Conservation (phyloP, 2,888 invertebrate species). For the Microplitis manilae region DNA sequence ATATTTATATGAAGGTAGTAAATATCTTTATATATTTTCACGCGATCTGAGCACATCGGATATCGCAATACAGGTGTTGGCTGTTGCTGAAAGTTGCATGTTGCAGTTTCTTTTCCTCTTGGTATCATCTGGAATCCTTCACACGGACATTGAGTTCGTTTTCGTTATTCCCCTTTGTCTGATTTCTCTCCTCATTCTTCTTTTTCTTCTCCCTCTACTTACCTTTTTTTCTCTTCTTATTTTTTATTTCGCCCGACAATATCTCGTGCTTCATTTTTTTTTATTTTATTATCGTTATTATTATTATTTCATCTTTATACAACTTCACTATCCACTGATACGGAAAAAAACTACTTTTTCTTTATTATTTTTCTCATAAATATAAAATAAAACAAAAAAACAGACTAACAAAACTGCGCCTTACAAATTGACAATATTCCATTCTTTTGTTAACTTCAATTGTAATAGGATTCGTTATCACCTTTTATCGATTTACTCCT, state of each 20-base stretch:
- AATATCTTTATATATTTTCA: conserved; percentile 20
- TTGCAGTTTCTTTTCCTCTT: conserved; percentile 12
- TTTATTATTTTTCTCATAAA: background rate
- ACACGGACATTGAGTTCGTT: conserved; percentile 31
- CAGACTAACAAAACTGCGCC: background rate
- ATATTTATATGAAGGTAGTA: conserved; percentile 20
- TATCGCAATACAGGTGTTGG: conserved; percentile 14
- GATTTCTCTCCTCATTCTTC: conserved; percentile 21
- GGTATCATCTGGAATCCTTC: conserved; percentile 38
- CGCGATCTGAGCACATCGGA: conserved; percentile 19
- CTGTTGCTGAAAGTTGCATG: conserved; percentile 26
- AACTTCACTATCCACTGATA: conserved; percentile 9
- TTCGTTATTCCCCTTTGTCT: conserved; percentile 23
- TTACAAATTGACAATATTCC: conserved; percentile 10
- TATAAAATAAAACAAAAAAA: background rate
- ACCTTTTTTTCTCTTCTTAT: too few relatives aligned
- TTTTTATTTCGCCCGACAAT: background rate
- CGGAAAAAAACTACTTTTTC: background rate
- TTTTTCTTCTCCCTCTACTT: background rate
- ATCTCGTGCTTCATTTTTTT: conserved; percentile 11
- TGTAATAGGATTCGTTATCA: conserved; percentile 27
- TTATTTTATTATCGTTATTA: background rate
- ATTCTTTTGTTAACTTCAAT: background rate
- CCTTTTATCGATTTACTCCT: background rate
- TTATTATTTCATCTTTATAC: background rate